Percentiles rank a stretch among this genome's conserved stretches.
Conservation (phyloP, 2,888 invertebrate species). For the Patella depressa region DNA sequence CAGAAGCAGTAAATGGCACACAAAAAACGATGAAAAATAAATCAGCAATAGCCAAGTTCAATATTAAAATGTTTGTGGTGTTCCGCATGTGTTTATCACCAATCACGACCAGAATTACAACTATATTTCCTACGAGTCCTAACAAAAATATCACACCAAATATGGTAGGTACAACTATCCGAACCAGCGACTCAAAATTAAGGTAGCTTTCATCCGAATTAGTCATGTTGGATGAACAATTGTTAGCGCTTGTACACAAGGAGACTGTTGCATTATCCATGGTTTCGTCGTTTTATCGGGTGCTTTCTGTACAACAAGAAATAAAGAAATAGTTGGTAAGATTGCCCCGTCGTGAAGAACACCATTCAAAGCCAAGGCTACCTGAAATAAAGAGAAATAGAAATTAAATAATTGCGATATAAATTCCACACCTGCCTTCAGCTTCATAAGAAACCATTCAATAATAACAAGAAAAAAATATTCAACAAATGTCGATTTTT, state of each 20-base stretch:
- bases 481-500: too few relatives aligned
- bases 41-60: constrained; percentile 91
- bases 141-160: constrained; percentile 89
- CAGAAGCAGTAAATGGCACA: constrained; percentile 93
- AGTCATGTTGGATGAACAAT: neutral
- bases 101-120: constrained; percentile 90
- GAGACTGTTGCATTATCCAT: too few relatives aligned
- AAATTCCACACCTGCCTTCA: too few relatives aligned
- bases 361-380: too few relatives aligned
- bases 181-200: constrained; percentile 48
- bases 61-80: constrained; percentile 91
- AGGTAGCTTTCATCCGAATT: neutral
- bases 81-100: constrained; percentile 93
- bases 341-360: too few relatives aligned
- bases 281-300: too few relatives aligned
- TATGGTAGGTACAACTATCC: constrained; percentile 75
- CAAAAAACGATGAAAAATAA: constrained; percentile 92
- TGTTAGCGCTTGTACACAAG: neutral
- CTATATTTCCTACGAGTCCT: constrained; percentile 89
- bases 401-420: too few relatives aligned
- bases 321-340: too few relatives aligned
- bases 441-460: too few relatives aligned
- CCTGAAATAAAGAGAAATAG: too few relatives aligned
- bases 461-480: too few relatives aligned
- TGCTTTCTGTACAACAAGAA: too few relatives aligned